Evolutionary conservation across 1,140 invertebrate genomes (phyloP), one percentile per base, ranked within the genome.

Genomic region (Solen grandis): DNA sequence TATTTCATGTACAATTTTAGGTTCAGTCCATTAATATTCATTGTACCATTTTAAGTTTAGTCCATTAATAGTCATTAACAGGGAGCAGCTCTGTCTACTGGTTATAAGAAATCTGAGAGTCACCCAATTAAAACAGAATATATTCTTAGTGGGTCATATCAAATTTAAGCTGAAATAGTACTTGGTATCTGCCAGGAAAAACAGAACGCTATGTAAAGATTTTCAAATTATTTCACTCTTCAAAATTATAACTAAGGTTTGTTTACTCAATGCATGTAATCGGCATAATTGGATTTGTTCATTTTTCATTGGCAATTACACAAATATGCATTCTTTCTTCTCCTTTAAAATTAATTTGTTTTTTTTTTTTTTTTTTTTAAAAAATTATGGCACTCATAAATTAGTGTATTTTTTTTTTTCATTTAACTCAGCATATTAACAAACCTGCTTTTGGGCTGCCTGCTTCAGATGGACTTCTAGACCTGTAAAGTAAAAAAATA

Each of bases 371-470:
- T 50, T 50, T 50, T 50, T 13, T n/a, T 50, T 14, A 14, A 50
- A 13, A 10, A 59, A 8, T 10, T 59, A 13, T 16, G 10, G 14
- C 14, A 19, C 55, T 13, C 55, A 59, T n/a, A 13, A 50, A 13
- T 50, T 50, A 10, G 46, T n/a, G 10, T 50, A 13, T 50, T 50
- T n/a, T n/a, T 50, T 13, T 10, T 50, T 10, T 50, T 55, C n/a
- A 55, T 19, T 4, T 55, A 22, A 55, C 5, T 22, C n/a, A 55
- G 54, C n/a, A 8, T 22, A 55, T n/a, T 16, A 8, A 62, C 10
- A 33, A 31, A 70, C 68, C 66, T 55, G 55, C 57, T 22, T 70
- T 54, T 22, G 46, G 68, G 27, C 50, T 70, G 41, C 50, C 50
- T 13, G 50, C 36, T 27, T 66, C 68, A 13, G 50, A 50, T 36